Base-by-base conservation (phyloP, 64 coral and sea anemone genomes). In the Actinia equina region DNA sequence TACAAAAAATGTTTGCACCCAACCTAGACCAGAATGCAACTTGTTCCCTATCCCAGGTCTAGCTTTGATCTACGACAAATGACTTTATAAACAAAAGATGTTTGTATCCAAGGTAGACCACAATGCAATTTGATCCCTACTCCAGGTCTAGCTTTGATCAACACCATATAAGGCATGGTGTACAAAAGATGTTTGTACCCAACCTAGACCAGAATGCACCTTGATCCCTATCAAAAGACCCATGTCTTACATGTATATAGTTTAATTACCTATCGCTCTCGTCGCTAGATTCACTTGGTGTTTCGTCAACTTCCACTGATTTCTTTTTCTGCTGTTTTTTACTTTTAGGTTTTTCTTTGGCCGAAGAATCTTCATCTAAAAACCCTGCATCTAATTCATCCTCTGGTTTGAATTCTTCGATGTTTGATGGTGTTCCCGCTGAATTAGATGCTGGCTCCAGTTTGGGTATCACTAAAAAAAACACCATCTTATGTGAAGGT, bases 331-430 rank as follows among this genome's bases (percentile, higher is more conserved):
- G 59, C 79, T 88, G 93, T 81, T 84, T 95, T 22, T 56, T 20
- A 26, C n/a, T 45, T 10, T 92, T 95, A 41, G 30, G 64, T 70
- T 84, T 93, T 59, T 52, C 44, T 19, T 52, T 86, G 17, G 23
- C 5, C 17, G 17, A 20, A 52, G 70, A 77, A 3, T 91, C 91
- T 44, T 96, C 94, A 44, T 88, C 87, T 55, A 96, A 86, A 82
- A 96, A 96, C 14, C 85, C 91, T 54, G 94, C 78, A 59, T 96
- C 94, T 55, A 96, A 45, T 71, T 96, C 91, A 19, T 96, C 94
- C 17, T 91, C 94, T 6, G 94, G 94, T 5, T 82, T 52, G 44
- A 96, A 96, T 79, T 96, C 94, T 20, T 93, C 85, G 25, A 96
- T 88, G 89, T 96, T 83, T 12, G 90, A 71, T 7, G 94, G 55